Conservation (phyloP, 2,113 vertebrate genomes). For the Carassius gibelio region DNA sequence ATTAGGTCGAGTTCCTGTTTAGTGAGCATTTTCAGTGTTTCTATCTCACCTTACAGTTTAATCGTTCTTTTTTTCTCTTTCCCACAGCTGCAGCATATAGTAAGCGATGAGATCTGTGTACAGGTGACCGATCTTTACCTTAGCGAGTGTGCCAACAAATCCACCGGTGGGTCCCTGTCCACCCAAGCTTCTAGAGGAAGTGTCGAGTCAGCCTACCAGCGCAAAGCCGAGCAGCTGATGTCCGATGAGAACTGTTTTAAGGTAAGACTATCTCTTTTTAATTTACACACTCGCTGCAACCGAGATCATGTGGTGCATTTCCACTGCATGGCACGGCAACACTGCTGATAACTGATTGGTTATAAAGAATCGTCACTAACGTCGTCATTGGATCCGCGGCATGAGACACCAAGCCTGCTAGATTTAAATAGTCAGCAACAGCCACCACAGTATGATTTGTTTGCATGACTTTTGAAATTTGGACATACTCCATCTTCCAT, state of each 20-base stretch:
- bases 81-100: slow-evolving; percentile 93
- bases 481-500: too few relatives aligned
- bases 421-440: too few relatives aligned
- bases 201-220: slow-evolving; percentile 86
- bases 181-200: slow-evolving; percentile 80
- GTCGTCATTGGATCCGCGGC: too few relatives aligned
- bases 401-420: too few relatives aligned
- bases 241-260: slow-evolving; percentile 98
- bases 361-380: too few relatives aligned
- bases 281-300: neutral
- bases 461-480: too few relatives aligned
- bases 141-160: slow-evolving; percentile 82
- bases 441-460: too few relatives aligned
- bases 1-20: neutral
- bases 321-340: too few relatives aligned
- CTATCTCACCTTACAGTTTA: neutral
- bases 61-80: neutral
- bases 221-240: slow-evolving; percentile 95
- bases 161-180: slow-evolving; percentile 83
- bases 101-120: slow-evolving; percentile 92
- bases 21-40: neutral
- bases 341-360: too few relatives aligned
- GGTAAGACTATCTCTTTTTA: slow-evolving; percentile 69
- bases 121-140: slow-evolving; percentile 95
- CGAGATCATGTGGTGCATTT: too few relatives aligned